Conservation (phyloP, 2,888 invertebrate genomes). For the Lottia gigantea region DNA sequence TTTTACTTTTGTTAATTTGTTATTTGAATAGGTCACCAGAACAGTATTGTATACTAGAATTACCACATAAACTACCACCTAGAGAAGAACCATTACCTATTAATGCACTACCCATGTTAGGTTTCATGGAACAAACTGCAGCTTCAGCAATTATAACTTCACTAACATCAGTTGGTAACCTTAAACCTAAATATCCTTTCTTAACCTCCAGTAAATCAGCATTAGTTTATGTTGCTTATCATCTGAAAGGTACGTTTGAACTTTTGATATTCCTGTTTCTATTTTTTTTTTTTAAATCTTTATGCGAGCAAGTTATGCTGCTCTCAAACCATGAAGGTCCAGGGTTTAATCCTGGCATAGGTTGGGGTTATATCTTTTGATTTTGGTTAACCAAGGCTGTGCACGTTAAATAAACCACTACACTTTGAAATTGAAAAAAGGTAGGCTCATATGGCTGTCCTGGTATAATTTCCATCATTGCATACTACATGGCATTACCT, state of each 20-base stretch:
- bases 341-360: background rate
- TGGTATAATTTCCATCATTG: too few species aligned
- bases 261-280: too few species aligned
- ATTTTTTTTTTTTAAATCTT: too few species aligned
- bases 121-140: slow-evolving; percentile 68
- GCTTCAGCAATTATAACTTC: slow-evolving; percentile 64
- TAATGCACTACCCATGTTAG: slow-evolving; percentile 65
- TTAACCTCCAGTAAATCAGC: slow-evolving; percentile 64
- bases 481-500: too few species aligned
- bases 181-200: slow-evolving; percentile 69
- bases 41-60: slow-evolving; percentile 62
- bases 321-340: too few species aligned
- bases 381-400: too few species aligned
- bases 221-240: slow-evolving; percentile 66
- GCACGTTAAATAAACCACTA: too few species aligned
- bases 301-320: too few species aligned
- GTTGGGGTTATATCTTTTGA: background rate
- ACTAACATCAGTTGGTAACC: slow-evolving; percentile 64
- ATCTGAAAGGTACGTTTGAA: slow-evolving; percentile 64
- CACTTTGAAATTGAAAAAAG: too few species aligned
- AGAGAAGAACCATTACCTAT: slow-evolving; percentile 56
- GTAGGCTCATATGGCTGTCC: too few species aligned
- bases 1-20: too few species aligned
- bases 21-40: slow-evolving; percentile 59
- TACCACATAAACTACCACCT: slow-evolving; percentile 68